phyloP scores from a whole-genome alignment of 2,113 vertebrate species.

The Lophochroa leadbeateri region DNA sequence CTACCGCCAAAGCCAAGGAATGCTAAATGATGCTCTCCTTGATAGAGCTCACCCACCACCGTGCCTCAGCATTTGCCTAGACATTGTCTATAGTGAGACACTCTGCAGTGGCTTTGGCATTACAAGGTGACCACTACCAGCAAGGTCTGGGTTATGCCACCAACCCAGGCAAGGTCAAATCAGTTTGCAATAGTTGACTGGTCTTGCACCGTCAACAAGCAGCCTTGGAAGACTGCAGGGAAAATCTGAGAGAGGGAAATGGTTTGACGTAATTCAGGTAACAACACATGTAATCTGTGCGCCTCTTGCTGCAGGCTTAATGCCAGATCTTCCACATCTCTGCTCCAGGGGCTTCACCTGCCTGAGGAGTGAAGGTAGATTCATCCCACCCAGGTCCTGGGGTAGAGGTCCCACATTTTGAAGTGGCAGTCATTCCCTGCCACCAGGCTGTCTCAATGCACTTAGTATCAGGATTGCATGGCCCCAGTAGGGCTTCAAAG shows the following conservation, averaged over 20 bases:
- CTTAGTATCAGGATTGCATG: neutral
- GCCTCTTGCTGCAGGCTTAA: neutral
- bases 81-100: neutral
- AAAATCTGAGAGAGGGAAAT: neutral
- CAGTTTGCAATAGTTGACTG: neutral
- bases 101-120: neutral
- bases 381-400: neutral
- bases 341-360: neutral
- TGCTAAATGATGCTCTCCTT: neutral
- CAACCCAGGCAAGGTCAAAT: neutral
- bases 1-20: neutral
- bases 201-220: neutral
- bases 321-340: neutral
- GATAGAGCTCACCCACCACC: neutral
- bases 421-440: neutral
- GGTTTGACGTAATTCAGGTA: neutral
- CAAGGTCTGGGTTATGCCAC: neutral
- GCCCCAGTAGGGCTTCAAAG: neutral
- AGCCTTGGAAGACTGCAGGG: neutral
- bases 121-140: neutral
- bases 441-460: accelerated
- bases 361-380: neutral
- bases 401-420: neutral
- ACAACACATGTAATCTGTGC: neutral
- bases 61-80: neutral